phyloP scores from a whole-genome alignment of 2,113 vertebrate species.

The Neopipo cinnamomea region DNA sequence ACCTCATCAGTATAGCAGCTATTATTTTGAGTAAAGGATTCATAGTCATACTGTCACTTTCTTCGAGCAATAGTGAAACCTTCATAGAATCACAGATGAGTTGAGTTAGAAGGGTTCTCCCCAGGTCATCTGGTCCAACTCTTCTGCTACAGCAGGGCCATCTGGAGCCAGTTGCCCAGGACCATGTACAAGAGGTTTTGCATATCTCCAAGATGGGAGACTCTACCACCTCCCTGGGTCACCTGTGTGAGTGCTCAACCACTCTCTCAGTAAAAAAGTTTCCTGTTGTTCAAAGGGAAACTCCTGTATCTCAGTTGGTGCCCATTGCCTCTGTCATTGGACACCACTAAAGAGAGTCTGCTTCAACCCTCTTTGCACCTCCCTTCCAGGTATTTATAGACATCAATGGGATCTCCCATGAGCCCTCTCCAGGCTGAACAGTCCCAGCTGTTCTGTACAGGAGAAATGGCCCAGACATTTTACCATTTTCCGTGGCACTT shows the following conservation, averaged over 20 bases:
- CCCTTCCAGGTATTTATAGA: not conserved
- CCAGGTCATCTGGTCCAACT: not conserved
- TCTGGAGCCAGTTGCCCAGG: rapidly evolving
- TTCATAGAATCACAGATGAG: not conserved
- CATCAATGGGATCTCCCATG: not conserved
- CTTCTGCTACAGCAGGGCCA: not conserved
- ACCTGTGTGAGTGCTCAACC: not conserved
- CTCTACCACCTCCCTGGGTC: not conserved
- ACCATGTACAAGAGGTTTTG: not conserved
- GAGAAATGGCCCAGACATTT: rapidly evolving
- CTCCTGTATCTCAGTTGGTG: not conserved
- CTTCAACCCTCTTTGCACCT: rapidly evolving
- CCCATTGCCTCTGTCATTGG: rapidly evolving
- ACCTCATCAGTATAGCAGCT: not conserved
- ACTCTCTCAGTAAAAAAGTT: not conserved
- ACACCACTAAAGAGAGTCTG: not conserved
- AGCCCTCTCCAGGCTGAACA: not conserved
- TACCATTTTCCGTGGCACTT: not conserved
- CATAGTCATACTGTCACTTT: not conserved
- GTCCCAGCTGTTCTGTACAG: not conserved
- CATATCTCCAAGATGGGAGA: not conserved
- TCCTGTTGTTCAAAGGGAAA: not conserved
- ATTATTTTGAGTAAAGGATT: not conserved
- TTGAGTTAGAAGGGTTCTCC: not conserved
- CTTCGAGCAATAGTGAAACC: not conserved